These are phyloP conservation scores for Listronotus bonariensis DNA, from an alignment of 1,140 invertebrate genomes.

Conservation along the genomic window DNA sequence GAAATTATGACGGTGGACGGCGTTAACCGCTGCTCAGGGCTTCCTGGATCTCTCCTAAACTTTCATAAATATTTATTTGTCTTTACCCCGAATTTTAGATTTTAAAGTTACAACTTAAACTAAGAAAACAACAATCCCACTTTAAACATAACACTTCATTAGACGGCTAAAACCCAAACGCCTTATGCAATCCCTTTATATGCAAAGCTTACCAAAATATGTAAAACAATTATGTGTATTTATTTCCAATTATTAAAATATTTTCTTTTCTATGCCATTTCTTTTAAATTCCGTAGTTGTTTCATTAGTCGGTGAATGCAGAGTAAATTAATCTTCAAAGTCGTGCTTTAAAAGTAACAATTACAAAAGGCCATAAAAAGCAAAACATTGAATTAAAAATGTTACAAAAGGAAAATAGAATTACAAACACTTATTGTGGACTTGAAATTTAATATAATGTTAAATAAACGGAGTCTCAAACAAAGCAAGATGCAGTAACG, in stretches of 20 bases:
- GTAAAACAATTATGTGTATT: constrained; percentile 13
- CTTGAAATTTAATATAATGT: constrained; percentile 30
- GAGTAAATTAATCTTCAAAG: constrained; percentile 19
- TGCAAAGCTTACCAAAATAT: not conserved
- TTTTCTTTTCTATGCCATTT: not conserved
- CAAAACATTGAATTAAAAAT: constrained; percentile 30
- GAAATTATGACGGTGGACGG: too few relatives aligned
- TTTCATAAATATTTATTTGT: too few relatives aligned
- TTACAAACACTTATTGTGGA: constrained; percentile 24
- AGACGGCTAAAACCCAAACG: too few relatives aligned
- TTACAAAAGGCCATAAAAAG: constrained; percentile 18
- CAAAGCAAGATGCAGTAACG: constrained; percentile 11
- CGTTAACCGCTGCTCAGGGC: too few relatives aligned
- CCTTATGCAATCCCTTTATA: too few relatives aligned
- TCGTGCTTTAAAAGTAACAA: constrained; percentile 15
- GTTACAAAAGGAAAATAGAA: constrained; percentile 16
- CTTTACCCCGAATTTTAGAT: too few relatives aligned
- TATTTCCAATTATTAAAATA: constrained; percentile 4
- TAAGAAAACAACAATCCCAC: too few relatives aligned
- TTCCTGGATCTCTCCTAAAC: too few relatives aligned
- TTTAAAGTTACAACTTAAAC: too few relatives aligned
- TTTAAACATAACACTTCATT: too few relatives aligned
- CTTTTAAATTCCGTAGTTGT: constrained; percentile 11
- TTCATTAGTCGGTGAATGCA: not conserved
- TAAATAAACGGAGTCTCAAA: constrained; percentile 14